Evolutionary conservation across 1,140 invertebrate genomes (phyloP).

Genomic region (Drosophila biarmipes): DNA sequence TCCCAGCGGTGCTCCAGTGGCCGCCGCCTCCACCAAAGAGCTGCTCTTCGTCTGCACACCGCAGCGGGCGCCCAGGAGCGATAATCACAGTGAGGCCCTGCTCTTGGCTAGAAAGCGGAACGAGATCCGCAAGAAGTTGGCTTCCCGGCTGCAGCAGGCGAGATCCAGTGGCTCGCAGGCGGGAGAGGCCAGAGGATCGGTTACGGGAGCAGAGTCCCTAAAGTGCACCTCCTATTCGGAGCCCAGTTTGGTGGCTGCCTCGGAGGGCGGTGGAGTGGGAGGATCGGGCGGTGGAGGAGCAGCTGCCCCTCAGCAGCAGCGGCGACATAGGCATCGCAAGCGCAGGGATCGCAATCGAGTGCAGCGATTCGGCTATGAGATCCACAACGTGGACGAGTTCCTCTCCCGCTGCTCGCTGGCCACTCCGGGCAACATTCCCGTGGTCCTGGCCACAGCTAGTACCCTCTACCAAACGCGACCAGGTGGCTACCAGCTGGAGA

Average conservation of each 20-base stretch:
- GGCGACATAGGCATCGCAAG: constrained; percentile 85
- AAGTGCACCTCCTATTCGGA: constrained; percentile 82
- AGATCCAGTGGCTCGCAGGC: constrained; percentile 25
- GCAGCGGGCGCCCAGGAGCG: constrained; percentile 61
- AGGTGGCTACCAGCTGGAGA: constrained; percentile 89
- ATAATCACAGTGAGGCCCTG: constrained; percentile 67
- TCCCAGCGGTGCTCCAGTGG: constrained; percentile 45
- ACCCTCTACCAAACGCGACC: constrained; percentile 90
- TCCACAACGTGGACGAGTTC: constrained; percentile 90
- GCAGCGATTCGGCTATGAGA: constrained; percentile 89
- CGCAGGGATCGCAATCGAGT: constrained; percentile 85
- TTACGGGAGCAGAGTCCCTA: constrained; percentile 41
- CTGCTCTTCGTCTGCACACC: constrained; percentile 82
- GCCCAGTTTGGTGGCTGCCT: constrained; percentile 77
- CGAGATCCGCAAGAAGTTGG: constrained; percentile 75
- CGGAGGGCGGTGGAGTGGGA: constrained; percentile 50
- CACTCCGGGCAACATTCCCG: constrained; percentile 91
- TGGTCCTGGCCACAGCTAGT: constrained; percentile 90
- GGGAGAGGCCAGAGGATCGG: constrained; percentile 23
- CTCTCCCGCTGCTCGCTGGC: constrained; percentile 86
- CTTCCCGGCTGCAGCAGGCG: constrained; percentile 62
- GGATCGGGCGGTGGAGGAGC: constrained; percentile 6
- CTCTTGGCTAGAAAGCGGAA: constrained; percentile 75
- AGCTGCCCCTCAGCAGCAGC: constrained; percentile 34
- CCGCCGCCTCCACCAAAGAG: constrained; percentile 79